phyloP scores from a whole-genome alignment of 2,113 vertebrate genomes.

The Thamnaconus septentrionalis region DNA sequence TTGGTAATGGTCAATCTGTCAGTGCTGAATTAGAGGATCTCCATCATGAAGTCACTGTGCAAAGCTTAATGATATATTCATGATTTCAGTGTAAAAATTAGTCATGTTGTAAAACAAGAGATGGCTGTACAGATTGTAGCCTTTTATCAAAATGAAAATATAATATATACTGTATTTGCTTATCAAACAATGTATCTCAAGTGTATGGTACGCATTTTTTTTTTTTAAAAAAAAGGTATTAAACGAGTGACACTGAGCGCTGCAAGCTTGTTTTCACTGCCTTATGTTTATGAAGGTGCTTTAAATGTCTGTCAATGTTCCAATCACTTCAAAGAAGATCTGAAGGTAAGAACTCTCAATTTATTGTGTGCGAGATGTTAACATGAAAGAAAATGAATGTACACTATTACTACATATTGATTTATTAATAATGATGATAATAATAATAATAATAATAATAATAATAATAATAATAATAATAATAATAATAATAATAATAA shows the following conservation, averaged over 20 bases:
- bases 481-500: too few species aligned
- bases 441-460: too few species aligned
- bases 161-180: constrained; percentile 79
- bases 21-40: constrained; percentile 3
- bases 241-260: constrained; percentile 57
- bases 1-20: not conserved
- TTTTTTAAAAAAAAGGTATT: constrained; percentile 51
- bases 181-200: constrained; percentile 67
- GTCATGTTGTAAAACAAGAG: constrained; percentile 18
- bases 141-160: constrained; percentile 70
- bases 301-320: too few species aligned
- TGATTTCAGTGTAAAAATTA: constrained; percentile 47
- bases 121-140: constrained; percentile 70
- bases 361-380: too few species aligned
- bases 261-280: constrained; percentile 10
- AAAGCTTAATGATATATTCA: constrained; percentile 29
- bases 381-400: too few species aligned
- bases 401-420: too few species aligned
- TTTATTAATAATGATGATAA: too few species aligned
- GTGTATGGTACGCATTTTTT: constrained; percentile 69
- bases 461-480: too few species aligned
- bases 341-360: too few species aligned
- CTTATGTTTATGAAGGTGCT: too few species aligned
- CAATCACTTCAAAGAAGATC: too few species aligned
- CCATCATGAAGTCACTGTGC: constrained; percentile 34